A percentile compares a stretch with the other conserved stretches of the same genome.
These are phyloP conservation scores for Aradus depressus DNA, from an alignment of 2,888 invertebrate genomes.

Conservation along the genomic window DNA sequence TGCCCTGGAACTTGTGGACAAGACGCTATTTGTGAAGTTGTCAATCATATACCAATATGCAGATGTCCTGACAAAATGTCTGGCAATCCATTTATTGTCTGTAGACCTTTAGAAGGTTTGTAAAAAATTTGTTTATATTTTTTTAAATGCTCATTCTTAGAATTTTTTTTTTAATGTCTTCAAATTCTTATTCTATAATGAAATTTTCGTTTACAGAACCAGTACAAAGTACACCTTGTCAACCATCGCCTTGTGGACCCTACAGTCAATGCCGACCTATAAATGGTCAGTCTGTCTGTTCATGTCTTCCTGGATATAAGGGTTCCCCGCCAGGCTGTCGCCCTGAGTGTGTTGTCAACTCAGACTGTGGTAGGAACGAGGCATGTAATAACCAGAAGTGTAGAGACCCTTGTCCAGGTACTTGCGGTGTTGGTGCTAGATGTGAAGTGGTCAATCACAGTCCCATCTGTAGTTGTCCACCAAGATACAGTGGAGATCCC, in stretches of 20 bases:
- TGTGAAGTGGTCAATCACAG: slow-evolving; percentile 65
- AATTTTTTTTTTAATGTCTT: neutral
- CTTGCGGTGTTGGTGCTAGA: slow-evolving; percentile 59
- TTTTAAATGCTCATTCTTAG: no score
- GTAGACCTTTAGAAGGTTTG: slow-evolving; percentile 38
- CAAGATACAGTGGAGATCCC: slow-evolving; percentile 60
- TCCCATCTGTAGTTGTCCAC: slow-evolving; percentile 57
- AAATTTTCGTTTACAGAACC: slow-evolving; percentile 29
- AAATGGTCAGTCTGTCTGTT: slow-evolving; percentile 61
- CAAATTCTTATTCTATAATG: neutral
- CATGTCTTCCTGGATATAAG: slow-evolving; percentile 55
- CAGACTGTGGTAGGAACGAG: slow-evolving; percentile 57
- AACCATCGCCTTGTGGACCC: slow-evolving; percentile 36
- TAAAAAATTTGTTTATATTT: no score
- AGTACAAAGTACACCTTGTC: slow-evolving; percentile 48
- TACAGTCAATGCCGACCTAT: slow-evolving; percentile 58
- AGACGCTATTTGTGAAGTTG: slow-evolving; percentile 58
- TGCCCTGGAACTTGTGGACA: slow-evolving; percentile 65
- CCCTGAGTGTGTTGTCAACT: slow-evolving; percentile 41
- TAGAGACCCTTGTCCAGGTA: slow-evolving; percentile 62
- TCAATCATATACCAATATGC: slow-evolving; percentile 67
- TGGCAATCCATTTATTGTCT: slow-evolving; percentile 57
- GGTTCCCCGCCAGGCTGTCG: slow-evolving; percentile 58
- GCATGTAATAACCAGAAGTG: slow-evolving; percentile 68
- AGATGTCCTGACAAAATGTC: slow-evolving; percentile 53